Evolutionary conservation across 2,113 vertebrate species (phyloP).

Genomic region (Phalacrocorax aristotelis): DNA sequence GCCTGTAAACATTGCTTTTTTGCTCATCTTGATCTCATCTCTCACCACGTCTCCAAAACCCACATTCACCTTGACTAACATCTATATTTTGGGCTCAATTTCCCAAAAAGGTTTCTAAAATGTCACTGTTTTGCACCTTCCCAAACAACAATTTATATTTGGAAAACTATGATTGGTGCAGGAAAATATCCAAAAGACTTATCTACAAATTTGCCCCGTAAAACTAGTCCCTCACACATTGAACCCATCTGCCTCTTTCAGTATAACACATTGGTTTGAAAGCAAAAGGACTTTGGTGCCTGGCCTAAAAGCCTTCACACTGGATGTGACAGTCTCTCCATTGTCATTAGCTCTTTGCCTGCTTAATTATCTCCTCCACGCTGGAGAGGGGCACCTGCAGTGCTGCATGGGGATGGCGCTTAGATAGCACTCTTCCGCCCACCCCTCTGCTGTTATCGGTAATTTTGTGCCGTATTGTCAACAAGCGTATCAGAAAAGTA

Average conservation of each 20-base stretch:
- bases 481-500: conserved; percentile 50
- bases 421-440: neutral
- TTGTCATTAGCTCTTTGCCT: conserved; percentile 42
- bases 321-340: neutral
- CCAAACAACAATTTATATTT: neutral
- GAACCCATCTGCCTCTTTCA: neutral
- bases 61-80: neutral
- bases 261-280: neutral
- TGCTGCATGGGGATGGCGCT: neutral
- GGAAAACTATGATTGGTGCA: neutral
- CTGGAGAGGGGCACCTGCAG: conserved; percentile 59
- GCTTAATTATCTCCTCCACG: neutral
- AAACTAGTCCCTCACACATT: accelerated
- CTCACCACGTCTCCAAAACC: neutral
- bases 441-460: neutral
- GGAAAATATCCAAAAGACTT: neutral
- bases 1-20: neutral
- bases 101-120: neutral
- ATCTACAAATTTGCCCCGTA: neutral
- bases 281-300: neutral
- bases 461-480: conserved; percentile 32
- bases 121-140: neutral
- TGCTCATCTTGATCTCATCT: neutral
- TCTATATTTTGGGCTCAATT: neutral
- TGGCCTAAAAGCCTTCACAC: neutral